Base-by-base conservation (phyloP, 2,113 vertebrate genomes). In the Melierax canorus region DNA sequence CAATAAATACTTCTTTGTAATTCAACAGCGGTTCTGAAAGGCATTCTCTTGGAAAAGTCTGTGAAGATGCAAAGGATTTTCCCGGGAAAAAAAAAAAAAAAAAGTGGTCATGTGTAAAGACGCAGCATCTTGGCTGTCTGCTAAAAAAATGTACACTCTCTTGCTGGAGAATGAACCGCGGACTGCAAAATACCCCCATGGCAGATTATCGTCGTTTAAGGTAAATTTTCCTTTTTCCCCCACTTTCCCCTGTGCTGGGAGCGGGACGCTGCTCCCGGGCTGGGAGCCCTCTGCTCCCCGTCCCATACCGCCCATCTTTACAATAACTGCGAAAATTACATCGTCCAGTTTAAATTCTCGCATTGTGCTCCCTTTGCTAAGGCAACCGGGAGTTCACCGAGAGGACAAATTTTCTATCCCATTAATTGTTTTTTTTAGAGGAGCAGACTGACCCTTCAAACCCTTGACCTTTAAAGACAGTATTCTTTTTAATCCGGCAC, bases 371-470 rank as follows among this genome's bases (percentile, higher is more conserved):
- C 88, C 96, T 98, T 98, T 98, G 98, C 98, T 97, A 97, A 98
- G 99, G 98, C 98, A 99, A 98, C 98, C 97, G 97, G 95, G 99
- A 98, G 99, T 99, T 99, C 99, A 99, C 94, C 92, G 92, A 98
- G 97, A 98, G 99, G 99, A 99, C 99, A 99, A 97, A 97, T 97
- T 98, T 98, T 98, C 99, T 99, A 98, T 98, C 99, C 98, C 99
- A 99, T 99, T 99, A 99, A 98, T 98, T 98, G 96, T 98, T 98
- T 98, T 94, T 98, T 98, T 74, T 98, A 98, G 98, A 98, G 98
- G 97, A 98, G 98, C 91, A 98, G 98, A 97, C 96, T 99, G 99
- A 99, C 99, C 99, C 98, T 98, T 99, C 98, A 99, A 99, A 99
- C 99, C 98, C 98, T 98, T 99, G 98, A 98, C 98, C 98, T 98